Percentiles rank a stretch among this genome's conserved stretches.
These are phyloP conservation scores for Danio rerio DNA, from an alignment of 2,113 vertebrate genomes.

Conservation along the genomic window GRCz12tu NC_133191.1:16132001-16132500, in stretches of 20 bases:
- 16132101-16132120: not conserved
- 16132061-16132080: not conserved
- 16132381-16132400: constrained; percentile 1
- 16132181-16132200: not conserved
- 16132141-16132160: not conserved
- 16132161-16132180: not conserved
- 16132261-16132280: not conserved
- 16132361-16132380: not conserved
- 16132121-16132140: not conserved
- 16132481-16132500: not conserved
- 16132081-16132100: not conserved
- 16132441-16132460: not conserved
- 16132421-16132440: not conserved
- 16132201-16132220: not conserved
- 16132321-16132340: not conserved
- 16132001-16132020: not conserved
- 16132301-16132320: not conserved
- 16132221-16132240: not conserved
- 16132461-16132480: not conserved
- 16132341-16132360: not conserved
- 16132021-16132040: constrained; percentile 9
- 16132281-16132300: not conserved
- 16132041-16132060: not conserved
- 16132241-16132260: not conserved
- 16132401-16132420: not conserved